These are phyloP conservation scores for Glaucomys volans DNA, from an alignment of 2,113 vertebrate species.

Conservation along the genomic window DNA sequence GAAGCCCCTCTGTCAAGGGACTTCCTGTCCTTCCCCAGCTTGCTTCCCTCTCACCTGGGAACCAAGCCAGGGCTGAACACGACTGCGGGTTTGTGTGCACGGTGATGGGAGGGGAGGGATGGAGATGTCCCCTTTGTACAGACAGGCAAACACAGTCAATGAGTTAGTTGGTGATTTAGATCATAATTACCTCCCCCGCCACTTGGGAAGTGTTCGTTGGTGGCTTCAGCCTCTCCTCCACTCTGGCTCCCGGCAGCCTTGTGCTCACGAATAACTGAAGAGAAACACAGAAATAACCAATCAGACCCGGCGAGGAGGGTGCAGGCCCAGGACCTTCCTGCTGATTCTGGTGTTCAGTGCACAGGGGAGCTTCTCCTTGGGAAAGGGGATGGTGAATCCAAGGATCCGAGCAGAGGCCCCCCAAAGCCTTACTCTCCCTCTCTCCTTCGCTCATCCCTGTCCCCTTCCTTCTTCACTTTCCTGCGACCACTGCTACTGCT, in stretches of 20 bases:
- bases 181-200: not conserved
- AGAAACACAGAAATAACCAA: not conserved
- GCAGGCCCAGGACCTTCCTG: too few species aligned
- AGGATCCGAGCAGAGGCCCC: not conserved
- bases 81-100: not conserved
- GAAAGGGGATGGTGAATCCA: not conserved
- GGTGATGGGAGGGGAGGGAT: not conserved
- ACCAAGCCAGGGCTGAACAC: not conserved
- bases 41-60: not conserved
- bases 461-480: not conserved
- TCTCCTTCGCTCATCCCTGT: not conserved
- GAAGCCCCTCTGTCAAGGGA: not conserved
- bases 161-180: not conserved
- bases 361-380: not conserved
- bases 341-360: too few species aligned
- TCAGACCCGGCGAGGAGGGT: not conserved
- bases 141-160: not conserved
- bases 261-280: not conserved
- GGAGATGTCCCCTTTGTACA: not conserved
- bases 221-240: not conserved
- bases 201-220: too few species aligned
- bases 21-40: not conserved
- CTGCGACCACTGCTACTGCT: not conserved
- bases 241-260: not conserved
- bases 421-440: not conserved